Evolutionary conservation across 2,888 invertebrate genomes (phyloP).

Genomic region (Antheraea yamamai): DNA sequence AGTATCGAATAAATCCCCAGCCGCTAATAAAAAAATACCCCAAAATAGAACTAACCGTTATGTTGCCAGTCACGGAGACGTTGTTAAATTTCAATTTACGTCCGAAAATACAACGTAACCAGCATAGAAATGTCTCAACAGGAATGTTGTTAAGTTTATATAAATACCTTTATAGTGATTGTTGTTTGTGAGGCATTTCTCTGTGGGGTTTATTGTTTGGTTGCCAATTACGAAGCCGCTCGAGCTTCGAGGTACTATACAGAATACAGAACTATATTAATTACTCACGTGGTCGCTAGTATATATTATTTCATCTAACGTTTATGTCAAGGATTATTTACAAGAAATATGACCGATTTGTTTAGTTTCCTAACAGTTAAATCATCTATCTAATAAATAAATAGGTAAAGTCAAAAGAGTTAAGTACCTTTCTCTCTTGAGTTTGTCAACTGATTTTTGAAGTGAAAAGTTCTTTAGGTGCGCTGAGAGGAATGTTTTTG

Average conservation of each 20-base stretch:
- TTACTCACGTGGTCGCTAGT: neutral
- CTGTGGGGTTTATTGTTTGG: constrained; percentile 13
- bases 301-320: neutral
- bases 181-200: constrained; percentile 23
- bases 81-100: constrained; percentile 2
- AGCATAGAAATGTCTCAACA: neutral
- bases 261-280: neutral
- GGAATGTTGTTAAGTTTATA: constrained; percentile 14
- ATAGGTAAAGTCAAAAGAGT: too few species aligned
- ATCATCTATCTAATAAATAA: too few species aligned
- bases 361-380: too few species aligned
- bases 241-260: constrained; percentile 3
- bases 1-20: too few species aligned
- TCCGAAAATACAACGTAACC: neutral
- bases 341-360: too few species aligned
- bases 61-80: neutral
- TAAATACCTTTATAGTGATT: constrained; percentile 25
- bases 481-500: too few species aligned
- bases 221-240: constrained; percentile 14
- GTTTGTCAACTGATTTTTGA: too few species aligned
- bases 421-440: too few species aligned
- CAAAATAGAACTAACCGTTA: neutral
- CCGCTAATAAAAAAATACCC: neutral
- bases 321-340: neutral
- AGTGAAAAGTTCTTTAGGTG: too few species aligned